phyloP scores from a whole-genome alignment of 1,140 invertebrate species.

The Araneus ventricosus region DNA sequence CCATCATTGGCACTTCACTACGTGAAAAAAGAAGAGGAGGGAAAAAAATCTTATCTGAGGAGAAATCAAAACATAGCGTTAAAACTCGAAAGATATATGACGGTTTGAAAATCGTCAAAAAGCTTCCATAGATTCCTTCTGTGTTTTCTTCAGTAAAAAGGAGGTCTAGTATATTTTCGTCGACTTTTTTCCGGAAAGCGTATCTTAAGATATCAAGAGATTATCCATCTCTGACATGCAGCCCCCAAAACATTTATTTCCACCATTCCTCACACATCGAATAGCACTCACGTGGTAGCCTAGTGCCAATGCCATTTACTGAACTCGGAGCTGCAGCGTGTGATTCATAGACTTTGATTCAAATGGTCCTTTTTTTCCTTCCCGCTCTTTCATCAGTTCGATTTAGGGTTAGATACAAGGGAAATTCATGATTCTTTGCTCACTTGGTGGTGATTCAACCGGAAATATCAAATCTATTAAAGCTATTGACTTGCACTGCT shows the following conservation, averaged over 20 bases:
- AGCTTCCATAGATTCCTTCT: constrained; percentile 50
- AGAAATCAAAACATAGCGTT: constrained; percentile 69
- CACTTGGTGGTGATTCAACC: neutral
- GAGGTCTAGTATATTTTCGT: constrained; percentile 44
- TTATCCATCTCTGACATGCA: constrained; percentile 73
- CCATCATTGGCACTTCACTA: constrained; percentile 65
- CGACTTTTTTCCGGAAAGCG: constrained; percentile 21
- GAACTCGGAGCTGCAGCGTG: neutral
- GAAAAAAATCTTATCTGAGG: constrained; percentile 61
- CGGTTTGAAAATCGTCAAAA: constrained; percentile 74
- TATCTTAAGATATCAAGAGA: constrained; percentile 67
- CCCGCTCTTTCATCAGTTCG: neutral
- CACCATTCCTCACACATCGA: constrained; percentile 68
- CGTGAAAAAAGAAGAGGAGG: neutral
- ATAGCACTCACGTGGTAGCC: constrained; percentile 63
- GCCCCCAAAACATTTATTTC: constrained; percentile 70
- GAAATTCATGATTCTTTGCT: neutral
- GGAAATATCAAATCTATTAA: neutral
- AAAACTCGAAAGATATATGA: constrained; percentile 71
- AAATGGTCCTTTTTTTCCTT: neutral
- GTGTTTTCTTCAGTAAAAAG: constrained; percentile 16
- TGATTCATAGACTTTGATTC: constrained; percentile 59
- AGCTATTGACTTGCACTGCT: too few relatives aligned
- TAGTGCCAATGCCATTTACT: neutral
- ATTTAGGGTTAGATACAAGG: neutral